phyloP scores from a whole-genome alignment of 2,113 vertebrate genomes.

The Megatriorchis doriae region DNA sequence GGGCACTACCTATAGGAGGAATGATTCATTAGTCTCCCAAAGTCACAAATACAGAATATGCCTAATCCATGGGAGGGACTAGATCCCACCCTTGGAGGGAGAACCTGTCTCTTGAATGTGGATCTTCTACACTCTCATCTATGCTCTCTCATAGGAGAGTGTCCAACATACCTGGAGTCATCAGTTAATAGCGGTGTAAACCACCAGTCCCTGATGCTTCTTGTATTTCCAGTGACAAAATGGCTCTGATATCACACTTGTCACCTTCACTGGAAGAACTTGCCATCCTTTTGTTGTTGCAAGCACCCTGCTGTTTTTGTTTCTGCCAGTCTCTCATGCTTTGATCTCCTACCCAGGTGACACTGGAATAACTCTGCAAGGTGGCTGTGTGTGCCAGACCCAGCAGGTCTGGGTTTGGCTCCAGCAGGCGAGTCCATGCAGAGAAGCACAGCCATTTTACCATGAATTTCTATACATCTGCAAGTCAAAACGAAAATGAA shows the following conservation, averaged over 20 bases:
- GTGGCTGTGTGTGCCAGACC: background rate
- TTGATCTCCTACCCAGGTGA: background rate
- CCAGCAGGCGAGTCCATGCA: background rate
- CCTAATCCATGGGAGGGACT: background rate
- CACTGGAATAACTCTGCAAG: background rate
- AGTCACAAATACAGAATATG: background rate
- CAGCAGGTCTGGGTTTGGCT: rapidly evolving
- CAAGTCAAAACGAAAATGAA: background rate
- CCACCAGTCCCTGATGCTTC: background rate
- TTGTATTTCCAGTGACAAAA: background rate
- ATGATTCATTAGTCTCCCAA: background rate
- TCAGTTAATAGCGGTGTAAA: background rate
- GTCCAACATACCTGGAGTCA: background rate
- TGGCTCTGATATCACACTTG: rapidly evolving
- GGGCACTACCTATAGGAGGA: background rate
- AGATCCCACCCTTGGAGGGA: background rate
- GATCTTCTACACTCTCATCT: background rate
- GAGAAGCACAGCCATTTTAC: background rate
- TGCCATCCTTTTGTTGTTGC: background rate
- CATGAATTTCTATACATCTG: background rate
- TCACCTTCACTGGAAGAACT: background rate
- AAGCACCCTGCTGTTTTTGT: background rate
- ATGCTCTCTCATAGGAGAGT: background rate
- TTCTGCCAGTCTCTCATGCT: background rate
- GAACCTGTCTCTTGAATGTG: background rate